Conservation (phyloP, 1,140 invertebrate genomes). For the Proctacanthus coquilletti region DNA sequence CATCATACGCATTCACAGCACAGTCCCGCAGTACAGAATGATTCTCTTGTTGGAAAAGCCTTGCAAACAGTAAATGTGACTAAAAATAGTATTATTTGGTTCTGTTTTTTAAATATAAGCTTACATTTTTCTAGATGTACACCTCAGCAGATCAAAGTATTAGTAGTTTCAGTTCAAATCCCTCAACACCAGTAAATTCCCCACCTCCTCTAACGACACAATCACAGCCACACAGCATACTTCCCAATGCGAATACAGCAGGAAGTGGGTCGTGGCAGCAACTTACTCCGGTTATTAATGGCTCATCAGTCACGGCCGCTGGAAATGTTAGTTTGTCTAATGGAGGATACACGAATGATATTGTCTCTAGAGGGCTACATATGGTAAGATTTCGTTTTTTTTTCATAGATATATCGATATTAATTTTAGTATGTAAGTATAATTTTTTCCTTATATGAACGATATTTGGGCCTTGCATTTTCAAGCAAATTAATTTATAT, state of each 20-base stretch:
- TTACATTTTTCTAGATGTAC: conserved; percentile 61
- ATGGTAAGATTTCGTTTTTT: conserved; percentile 26
- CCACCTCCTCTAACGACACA: conserved; percentile 57
- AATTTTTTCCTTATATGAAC: too few species aligned
- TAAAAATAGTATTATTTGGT: too few species aligned
- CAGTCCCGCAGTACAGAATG: conserved; percentile 38
- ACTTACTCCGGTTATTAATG: conserved; percentile 26
- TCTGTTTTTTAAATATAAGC: too few species aligned
- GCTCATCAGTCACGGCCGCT: conserved; percentile 8
- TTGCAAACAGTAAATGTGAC: background rate
- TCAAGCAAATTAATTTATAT: too few species aligned
- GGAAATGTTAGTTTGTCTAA: conserved; percentile 5
- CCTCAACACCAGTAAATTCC: conserved; percentile 72
- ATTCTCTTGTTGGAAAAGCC: conserved; percentile 57
- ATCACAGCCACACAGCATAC: conserved; percentile 36
- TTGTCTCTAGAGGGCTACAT: conserved; percentile 34
- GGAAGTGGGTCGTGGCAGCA: conserved; percentile 26
- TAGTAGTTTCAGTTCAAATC: conserved; percentile 85
- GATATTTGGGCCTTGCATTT: too few species aligned
- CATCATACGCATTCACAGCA: conserved; percentile 18
- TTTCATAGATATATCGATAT: conserved; percentile 2
- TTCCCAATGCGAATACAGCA: conserved; percentile 33
- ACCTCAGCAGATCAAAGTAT: conserved; percentile 68
- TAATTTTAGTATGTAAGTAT: too few species aligned
- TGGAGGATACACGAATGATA: conserved; percentile 19